These are phyloP conservation scores for Thermophis baileyi DNA, from an alignment of 2,113 vertebrate genomes.

Conservation along the genomic window DNA sequence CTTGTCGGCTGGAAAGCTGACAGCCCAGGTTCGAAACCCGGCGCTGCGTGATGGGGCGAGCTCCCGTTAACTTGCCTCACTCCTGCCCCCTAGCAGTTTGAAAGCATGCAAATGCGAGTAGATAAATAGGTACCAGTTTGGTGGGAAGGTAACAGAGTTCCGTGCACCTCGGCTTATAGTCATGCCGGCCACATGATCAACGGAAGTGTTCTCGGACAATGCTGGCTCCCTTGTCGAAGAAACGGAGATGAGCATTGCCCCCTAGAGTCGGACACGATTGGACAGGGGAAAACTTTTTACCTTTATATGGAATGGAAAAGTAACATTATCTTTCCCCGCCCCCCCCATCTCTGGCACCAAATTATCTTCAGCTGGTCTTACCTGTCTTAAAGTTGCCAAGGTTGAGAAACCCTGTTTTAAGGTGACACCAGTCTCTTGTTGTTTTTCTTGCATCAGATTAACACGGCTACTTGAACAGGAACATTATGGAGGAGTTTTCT, in stretches of 20 bases:
- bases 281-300: not conserved
- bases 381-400: not conserved
- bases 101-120: no score
- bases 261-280: no score
- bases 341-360: not conserved
- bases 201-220: not conserved
- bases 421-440: not conserved
- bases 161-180: no score
- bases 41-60: not conserved
- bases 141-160: no score
- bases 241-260: no score
- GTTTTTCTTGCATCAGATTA: not conserved
- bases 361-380: not conserved
- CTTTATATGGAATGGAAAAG: not conserved
- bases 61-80: not conserved
- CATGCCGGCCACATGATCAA: not conserved
- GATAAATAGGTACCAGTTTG: no score
- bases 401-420: not conserved
- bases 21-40: not conserved
- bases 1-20: not conserved
- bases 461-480: not conserved
- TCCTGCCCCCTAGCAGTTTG: not conserved
- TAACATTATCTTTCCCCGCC: not conserved
- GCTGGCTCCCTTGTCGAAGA: no score
- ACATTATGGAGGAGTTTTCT: not conserved